phyloP scores from a whole-genome alignment of 1,140 invertebrate species.

The Euura saliciscinereae region DNA sequence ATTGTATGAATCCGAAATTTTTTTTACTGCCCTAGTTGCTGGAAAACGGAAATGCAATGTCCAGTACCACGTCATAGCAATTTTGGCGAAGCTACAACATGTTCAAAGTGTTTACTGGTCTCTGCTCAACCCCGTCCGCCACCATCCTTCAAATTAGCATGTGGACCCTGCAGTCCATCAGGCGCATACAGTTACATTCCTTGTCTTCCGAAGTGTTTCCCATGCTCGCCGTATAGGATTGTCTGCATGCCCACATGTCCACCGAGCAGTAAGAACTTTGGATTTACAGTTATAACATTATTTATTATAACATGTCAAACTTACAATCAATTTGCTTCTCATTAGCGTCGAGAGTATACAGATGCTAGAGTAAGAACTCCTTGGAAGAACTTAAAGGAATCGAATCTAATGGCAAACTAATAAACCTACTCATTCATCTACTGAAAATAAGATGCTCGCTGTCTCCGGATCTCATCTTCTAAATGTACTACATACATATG shows the following conservation, averaged over 20 bases:
- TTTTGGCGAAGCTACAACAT: not conserved
- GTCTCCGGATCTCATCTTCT: too few species aligned
- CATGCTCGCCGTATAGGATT: not conserved
- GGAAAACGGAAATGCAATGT: not conserved
- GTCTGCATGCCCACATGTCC: not conserved
- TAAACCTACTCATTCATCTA: too few species aligned
- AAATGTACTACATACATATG: too few species aligned
- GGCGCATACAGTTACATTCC: not conserved
- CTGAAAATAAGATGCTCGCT: too few species aligned
- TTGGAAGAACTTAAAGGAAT: too few species aligned
- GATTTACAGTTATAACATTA: not conserved
- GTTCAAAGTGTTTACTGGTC: not conserved
- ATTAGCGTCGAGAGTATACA: not conserved
- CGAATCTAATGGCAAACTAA: too few species aligned
- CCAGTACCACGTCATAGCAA: not conserved
- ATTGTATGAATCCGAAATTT: too few species aligned
- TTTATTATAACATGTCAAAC: not conserved
- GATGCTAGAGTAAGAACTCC: not conserved
- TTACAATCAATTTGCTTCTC: not conserved
- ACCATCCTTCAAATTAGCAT: not conserved
- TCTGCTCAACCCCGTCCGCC: not conserved
- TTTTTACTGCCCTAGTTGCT: not conserved
- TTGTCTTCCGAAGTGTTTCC: not conserved
- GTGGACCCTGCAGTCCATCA: not conserved
- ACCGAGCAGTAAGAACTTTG: not conserved